These are phyloP conservation scores for Episyrphus balteatus DNA, from an alignment of 1,140 invertebrate species.

Conservation along the genomic window DNA sequence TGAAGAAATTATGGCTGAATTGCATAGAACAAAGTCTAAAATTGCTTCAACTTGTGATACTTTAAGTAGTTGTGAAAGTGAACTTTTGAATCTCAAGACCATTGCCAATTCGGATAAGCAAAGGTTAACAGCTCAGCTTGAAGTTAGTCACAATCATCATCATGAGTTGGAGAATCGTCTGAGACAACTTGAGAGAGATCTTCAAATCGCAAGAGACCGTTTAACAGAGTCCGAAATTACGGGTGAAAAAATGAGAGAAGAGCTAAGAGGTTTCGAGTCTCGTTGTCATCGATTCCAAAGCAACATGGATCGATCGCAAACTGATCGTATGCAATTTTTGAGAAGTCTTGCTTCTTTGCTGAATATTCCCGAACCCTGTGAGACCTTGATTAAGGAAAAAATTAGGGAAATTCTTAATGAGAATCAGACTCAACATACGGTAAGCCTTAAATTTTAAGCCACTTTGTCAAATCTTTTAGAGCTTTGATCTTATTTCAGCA, in stretches of 20 bases:
- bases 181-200: conserved; percentile 29
- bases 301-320: conserved; percentile 28
- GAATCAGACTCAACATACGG: conserved; percentile 60
- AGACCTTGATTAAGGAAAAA: conserved; percentile 62
- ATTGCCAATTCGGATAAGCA: conserved; percentile 32
- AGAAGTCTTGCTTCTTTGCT: conserved; percentile 23
- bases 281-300: conserved; percentile 32
- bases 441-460: conserved; percentile 32
- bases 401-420: conserved; percentile 61
- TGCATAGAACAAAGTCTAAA: conserved; percentile 44
- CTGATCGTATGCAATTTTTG: conserved; percentile 30
- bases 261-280: conserved; percentile 33
- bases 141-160: conserved; percentile 25
- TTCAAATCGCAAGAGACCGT: conserved; percentile 30
- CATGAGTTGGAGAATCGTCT: conserved; percentile 31
- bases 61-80: conserved; percentile 29
- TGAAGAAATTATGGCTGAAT: conserved; percentile 58
- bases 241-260: conserved; percentile 33
- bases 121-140: conserved; percentile 25
- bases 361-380: conserved; percentile 49
- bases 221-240: conserved; percentile 31
- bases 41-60: conserved; percentile 31
- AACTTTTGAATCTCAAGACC: conserved; percentile 28
- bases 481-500: conserved; percentile 43
- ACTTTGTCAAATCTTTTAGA: background rate